Conservation (phyloP, 2,113 vertebrate species). For the Actenoides hombroni region DNA sequence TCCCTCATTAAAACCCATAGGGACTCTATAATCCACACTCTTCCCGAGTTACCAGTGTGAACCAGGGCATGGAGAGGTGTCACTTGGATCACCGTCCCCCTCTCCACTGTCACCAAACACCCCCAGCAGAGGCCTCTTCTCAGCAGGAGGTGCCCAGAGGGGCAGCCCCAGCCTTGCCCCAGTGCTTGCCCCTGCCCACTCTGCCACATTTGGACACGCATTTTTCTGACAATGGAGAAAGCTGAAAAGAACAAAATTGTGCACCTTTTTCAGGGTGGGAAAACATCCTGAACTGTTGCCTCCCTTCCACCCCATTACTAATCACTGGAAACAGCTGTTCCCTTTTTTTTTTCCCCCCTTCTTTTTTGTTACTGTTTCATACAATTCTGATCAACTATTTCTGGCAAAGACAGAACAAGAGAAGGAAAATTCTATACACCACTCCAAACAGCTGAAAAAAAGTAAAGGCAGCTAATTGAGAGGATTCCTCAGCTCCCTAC, state of each 20-base stretch:
- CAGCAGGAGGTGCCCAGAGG: background rate
- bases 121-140: background rate
- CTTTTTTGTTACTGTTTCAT: background rate
- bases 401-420: background rate
- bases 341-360: background rate
- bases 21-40: rapidly evolving
- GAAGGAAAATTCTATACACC: background rate
- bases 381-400: background rate
- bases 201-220: rapidly evolving
- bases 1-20: background rate
- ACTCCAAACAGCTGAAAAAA: background rate
- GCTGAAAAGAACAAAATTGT: background rate
- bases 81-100: background rate
- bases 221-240: background rate
- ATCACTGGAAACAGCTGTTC: conserved; percentile 13
- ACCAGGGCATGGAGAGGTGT: background rate
- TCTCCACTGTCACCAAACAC: background rate
- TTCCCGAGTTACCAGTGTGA: background rate
- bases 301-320: background rate
- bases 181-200: background rate
- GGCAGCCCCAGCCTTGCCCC: background rate
- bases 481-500: background rate
- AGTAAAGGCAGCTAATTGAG: background rate
- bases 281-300: background rate
- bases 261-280: background rate